Evolutionary conservation across 1,140 invertebrate genomes (phyloP).

Genomic region (Ooceraea biroi): DNA sequence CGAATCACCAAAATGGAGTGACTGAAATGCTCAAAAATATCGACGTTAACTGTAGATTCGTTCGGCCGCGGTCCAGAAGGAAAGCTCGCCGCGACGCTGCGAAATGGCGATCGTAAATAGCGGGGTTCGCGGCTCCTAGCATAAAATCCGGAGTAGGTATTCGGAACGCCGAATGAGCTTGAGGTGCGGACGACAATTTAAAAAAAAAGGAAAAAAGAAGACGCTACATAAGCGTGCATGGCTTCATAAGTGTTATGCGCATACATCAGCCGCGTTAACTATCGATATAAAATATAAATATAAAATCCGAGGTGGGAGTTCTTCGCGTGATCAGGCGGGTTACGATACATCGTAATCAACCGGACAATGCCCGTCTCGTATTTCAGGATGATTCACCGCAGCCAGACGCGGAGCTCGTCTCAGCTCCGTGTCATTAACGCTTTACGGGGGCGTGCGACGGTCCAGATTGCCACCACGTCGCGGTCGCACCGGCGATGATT

Average conservation of each 20-base stretch:
- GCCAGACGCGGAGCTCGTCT: conserved; percentile 59
- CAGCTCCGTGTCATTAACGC: conserved; percentile 69
- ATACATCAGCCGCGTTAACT: conserved; percentile 73
- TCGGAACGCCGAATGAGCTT: conserved; percentile 56
- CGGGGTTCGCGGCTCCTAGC: conserved; percentile 48
- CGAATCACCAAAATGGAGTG: background rate
- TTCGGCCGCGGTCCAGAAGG: conserved; percentile 4
- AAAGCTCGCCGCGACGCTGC: conserved; percentile 28
- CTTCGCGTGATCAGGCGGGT: background rate
- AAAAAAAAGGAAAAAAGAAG: conserved; percentile 61
- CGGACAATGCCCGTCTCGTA: conserved; percentile 21
- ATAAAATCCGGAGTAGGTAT: conserved; percentile 65
- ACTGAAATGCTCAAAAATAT: conserved; percentile 3
- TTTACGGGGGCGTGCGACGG: conserved; percentile 45
- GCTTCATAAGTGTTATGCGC: conserved; percentile 65
- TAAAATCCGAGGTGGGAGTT: conserved; percentile 68
- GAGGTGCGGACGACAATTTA: conserved; percentile 42
- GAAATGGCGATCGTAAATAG: conserved; percentile 71
- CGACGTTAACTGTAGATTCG: conserved; percentile 56
- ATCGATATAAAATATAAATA: no score
- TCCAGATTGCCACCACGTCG: conserved; percentile 5
- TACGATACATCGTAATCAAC: conserved; percentile 64
- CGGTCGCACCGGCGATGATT: conserved; percentile 58
- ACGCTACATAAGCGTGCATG: conserved; percentile 25
- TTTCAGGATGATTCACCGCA: conserved; percentile 53